Evolutionary conservation across 2,113 vertebrate genomes (phyloP).

Genomic region (Chrysemys picta): DNA sequence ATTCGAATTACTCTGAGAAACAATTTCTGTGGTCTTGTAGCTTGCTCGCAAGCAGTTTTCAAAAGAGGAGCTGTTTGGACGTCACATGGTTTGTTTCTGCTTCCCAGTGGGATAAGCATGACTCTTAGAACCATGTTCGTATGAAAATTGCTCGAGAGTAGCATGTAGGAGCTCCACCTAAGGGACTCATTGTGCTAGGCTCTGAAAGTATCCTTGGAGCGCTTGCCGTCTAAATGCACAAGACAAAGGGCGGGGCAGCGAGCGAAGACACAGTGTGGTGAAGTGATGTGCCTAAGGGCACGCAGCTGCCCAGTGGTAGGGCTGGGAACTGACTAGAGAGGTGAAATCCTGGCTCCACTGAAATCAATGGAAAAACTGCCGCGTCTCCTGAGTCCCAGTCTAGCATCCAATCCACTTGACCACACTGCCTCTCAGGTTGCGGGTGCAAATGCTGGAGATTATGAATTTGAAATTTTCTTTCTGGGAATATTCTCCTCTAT

Average conservation of each 20-base stretch:
- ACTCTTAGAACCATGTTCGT: background rate
- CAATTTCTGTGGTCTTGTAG: background rate
- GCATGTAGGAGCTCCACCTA: background rate
- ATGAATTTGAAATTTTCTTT: rapidly evolving
- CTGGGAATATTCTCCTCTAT: background rate
- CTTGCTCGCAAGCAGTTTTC: rapidly evolving
- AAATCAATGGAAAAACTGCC: background rate
- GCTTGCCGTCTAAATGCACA: background rate
- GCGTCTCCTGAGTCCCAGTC: background rate
- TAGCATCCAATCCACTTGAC: background rate
- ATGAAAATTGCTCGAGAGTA: conserved; percentile 9
- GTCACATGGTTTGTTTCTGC: background rate
- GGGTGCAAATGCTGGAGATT: background rate
- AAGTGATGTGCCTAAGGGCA: background rate
- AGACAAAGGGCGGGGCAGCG: background rate
- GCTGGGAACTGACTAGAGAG: conserved; percentile 4
- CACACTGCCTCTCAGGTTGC: background rate
- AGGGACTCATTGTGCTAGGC: background rate
- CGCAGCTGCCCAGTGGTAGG: background rate
- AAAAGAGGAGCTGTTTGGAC: rapidly evolving
- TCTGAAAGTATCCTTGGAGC: background rate
- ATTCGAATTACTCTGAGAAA: background rate
- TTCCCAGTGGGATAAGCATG: background rate
- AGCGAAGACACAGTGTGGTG: background rate
- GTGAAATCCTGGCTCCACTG: background rate